phyloP scores from a whole-genome alignment of 2,797 vertebrate genomes.

The Pristis pectinata region DNA sequence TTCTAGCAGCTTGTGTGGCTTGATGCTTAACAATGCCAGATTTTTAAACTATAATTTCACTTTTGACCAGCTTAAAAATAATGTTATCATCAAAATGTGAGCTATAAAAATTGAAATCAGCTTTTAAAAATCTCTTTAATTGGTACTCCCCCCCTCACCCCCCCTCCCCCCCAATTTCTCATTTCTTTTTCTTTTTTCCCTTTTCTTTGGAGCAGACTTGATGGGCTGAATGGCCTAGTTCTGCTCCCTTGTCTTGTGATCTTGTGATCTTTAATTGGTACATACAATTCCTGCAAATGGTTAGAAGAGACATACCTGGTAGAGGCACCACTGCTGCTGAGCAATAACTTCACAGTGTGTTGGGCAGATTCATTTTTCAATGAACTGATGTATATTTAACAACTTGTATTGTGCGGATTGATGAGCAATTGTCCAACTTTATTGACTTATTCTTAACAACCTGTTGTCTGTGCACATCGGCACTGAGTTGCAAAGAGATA shows the following conservation, averaged over 20 bases:
- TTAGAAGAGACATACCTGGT: not conserved
- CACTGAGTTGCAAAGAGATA: not conserved
- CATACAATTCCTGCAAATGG: too few relatives aligned
- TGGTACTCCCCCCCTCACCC: too few relatives aligned
- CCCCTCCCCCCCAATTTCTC: too few relatives aligned
- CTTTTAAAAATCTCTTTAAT: not conserved
- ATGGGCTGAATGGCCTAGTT: too few relatives aligned
- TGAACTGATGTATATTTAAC: not conserved
- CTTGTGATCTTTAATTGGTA: too few relatives aligned
- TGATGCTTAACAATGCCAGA: conserved; percentile 3
- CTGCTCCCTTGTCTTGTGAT: too few relatives aligned
- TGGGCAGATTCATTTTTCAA: not conserved
- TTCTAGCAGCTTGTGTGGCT: not conserved
- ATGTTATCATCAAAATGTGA: not conserved
- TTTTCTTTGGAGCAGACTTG: too few relatives aligned
- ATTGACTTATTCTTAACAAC: not conserved
- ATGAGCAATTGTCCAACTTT: too few relatives aligned
- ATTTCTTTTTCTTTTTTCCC: too few relatives aligned
- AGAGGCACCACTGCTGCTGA: not conserved
- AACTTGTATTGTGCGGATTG: not conserved
- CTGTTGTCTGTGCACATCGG: not conserved
- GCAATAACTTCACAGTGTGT: not conserved
- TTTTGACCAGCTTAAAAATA: not conserved
- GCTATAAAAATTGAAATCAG: not conserved
- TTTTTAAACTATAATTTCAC: not conserved